Evolutionary conservation across 2,113 vertebrate species (phyloP), one percentile per base, ranked within the genome.

Genomic region (Menidia beryllina): DNA sequence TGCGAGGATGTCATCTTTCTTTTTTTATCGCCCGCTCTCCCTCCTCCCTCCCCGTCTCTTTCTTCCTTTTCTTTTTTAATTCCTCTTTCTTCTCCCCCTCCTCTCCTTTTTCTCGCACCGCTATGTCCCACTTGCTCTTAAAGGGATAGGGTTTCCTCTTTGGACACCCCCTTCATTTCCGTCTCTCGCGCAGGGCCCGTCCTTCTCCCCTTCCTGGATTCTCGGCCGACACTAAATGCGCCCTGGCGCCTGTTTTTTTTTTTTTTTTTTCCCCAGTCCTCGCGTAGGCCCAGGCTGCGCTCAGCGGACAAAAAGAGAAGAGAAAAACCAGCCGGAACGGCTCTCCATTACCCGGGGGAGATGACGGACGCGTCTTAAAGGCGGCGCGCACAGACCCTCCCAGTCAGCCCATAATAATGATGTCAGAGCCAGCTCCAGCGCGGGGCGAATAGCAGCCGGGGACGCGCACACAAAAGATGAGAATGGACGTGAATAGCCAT

Each of bases 1-100:
- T 79, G 88, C 85, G 90, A 91, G 91, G 92, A 93, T 93, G 93
- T 93, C 93, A 94, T 94, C 93, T 93, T 93, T 94, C 92, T 93
- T 93, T 94, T 93, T 94, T 93, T 93, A 91, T 93, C 90, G 90
- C 90, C 85, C 90, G 90, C 92, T 80, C 91, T 93, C 92, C 91
- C 92, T 93, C 92, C 90, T 89, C 91, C 92, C 93, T 92, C 90
- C 91, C 92, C 88, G 91, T 93, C 89, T 92, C 89, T 89, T 91
- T 93, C 92, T 91, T 92, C 90, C 88, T 91, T 93, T 91, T 92
- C 89, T 91, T 90, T 93, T 90, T 93, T 94, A 94, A 93, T 87
- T 86, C 86, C 86, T 86, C 84, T 84, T 90, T 88, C 91, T 84
- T 91, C 91, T 92, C 92, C 92, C 92, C 91, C 91, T 92, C 91